phyloP scores from a whole-genome alignment of 2,113 vertebrate genomes.

The Sceloporus tristichus region DNA sequence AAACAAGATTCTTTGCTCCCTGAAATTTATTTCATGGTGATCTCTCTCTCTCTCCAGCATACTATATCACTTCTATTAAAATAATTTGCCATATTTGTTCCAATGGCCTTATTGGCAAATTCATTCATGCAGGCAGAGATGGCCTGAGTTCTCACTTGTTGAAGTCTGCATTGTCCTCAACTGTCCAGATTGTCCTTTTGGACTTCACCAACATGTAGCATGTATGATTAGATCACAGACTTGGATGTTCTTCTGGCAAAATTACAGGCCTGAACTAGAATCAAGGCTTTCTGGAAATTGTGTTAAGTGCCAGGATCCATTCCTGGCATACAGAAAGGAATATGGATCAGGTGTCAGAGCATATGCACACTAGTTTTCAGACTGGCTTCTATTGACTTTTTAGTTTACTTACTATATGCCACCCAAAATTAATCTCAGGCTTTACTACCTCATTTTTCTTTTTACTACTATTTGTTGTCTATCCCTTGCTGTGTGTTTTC shows the following conservation, averaged over 20 bases:
- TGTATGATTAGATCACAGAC: not conserved
- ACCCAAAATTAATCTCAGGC: not conserved
- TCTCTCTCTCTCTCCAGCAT: conserved; percentile 47
- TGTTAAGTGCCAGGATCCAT: not conserved
- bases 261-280: not conserved
- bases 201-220: not conserved
- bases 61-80: conserved; percentile 58
- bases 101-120: not conserved
- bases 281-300: not conserved
- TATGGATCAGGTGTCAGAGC: not conserved
- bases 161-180: not conserved
- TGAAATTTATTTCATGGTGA: accelerated
- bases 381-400: not conserved
- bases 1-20: accelerated
- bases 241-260: not conserved
- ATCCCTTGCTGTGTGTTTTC: not conserved
- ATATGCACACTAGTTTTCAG: not conserved
- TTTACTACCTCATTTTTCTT: not conserved
- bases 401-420: not conserved
- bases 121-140: not conserved
- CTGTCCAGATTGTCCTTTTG: not conserved
- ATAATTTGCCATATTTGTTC: conserved; percentile 55
- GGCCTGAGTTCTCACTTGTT: not conserved
- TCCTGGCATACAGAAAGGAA: not conserved
- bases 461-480: not conserved